phyloP scores from a whole-genome alignment of 2,113 vertebrate species.

The Paralichthys olivaceus region DNA sequence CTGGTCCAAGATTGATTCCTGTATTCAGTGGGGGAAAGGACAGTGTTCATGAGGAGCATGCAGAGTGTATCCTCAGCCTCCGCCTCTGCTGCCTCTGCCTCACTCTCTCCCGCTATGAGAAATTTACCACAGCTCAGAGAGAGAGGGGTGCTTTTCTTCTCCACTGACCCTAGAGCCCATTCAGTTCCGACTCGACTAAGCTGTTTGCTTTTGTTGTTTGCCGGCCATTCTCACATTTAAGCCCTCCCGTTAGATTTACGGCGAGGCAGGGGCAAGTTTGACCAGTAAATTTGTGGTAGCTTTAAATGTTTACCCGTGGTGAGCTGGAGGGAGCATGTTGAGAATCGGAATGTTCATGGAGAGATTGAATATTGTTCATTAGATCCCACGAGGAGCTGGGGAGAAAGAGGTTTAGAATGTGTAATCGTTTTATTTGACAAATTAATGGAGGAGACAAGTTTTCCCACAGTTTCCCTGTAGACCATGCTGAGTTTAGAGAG shows the following conservation, averaged over 20 bases:
- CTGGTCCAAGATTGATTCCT: conserved; percentile 89
- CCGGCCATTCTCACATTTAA: conserved; percentile 76
- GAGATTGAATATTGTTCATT: conserved; percentile 72
- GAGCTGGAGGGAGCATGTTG: conserved; percentile 65
- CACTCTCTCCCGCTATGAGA: conserved; percentile 60
- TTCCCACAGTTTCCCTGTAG: conserved; percentile 64
- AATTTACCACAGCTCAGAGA: conserved; percentile 68
- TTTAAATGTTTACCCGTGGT: conserved; percentile 73
- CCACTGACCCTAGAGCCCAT: conserved; percentile 61
- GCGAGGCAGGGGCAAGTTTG: conserved; percentile 57
- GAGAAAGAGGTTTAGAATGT: conserved; percentile 61
- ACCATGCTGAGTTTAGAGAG: conserved; percentile 42
- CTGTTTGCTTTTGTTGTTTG: conserved; percentile 78
- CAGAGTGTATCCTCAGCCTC: conserved; percentile 85
- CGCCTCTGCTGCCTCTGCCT: conserved; percentile 53
- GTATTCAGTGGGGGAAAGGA: conserved; percentile 92
- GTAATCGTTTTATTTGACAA: conserved; percentile 76
- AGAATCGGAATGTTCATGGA: conserved; percentile 62
- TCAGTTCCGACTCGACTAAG: conserved; percentile 67
- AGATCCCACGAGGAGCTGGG: conserved; percentile 52
- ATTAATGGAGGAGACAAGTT: conserved; percentile 65
- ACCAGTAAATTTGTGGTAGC: conserved; percentile 78
- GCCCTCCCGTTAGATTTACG: conserved; percentile 74
- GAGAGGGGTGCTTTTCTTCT: conserved; percentile 70
- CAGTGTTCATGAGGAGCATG: conserved; percentile 97